Base-by-base conservation (phyloP, 2,888 invertebrate genomes). In the Caenorhabditis japonica region DNA sequence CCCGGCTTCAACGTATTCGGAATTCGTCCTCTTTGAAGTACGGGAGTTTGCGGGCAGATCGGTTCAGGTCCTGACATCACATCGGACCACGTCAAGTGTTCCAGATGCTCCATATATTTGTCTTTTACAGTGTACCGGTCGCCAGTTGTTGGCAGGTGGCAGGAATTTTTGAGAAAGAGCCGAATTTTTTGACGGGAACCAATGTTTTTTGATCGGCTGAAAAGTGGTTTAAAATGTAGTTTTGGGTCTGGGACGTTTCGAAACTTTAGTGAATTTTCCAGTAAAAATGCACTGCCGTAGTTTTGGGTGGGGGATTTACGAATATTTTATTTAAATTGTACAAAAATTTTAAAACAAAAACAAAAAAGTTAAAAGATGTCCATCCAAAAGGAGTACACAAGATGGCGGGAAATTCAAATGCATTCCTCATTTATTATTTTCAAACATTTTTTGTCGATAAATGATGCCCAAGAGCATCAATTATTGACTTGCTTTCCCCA, bases 1-100 rank as follows among this genome's bases (percentile, higher is more conserved):
- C 59, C 69, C 2, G 71, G 34, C 34, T 64, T 75, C 64, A 62
- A 13, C 19, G 27, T 44, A 39, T 77, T 78, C 30, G 75, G 60
- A n/a, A 68, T 74, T 27, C 82, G 58, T 55, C 82, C 80, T 23
- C 78, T 34, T 34, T 68, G 68, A 5, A 55, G 60, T n/a, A 75
- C 72, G 2, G 79, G 80, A 3, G 83, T 84, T 27, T 77, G 60
- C 7, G 81, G 82, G 47, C 82, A 82, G 10, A 58, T 33, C 7
- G 84, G 83, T 43, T 69, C 72, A 8, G 79, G 73, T 1, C 83
- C 83, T 3, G 64, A 73, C 43, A 82, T 60, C 15, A 82, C 52
- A 23, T 64, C 30, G 8, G 36, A 10, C 83, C 83, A 84, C 25
- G 51, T 33, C 1, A 76, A 30, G 8, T 47, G 15, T 0, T 74